These are phyloP conservation scores for Entomobrya proxima DNA, from an alignment of 2,888 invertebrate species.

Conservation along the genomic window DNA sequence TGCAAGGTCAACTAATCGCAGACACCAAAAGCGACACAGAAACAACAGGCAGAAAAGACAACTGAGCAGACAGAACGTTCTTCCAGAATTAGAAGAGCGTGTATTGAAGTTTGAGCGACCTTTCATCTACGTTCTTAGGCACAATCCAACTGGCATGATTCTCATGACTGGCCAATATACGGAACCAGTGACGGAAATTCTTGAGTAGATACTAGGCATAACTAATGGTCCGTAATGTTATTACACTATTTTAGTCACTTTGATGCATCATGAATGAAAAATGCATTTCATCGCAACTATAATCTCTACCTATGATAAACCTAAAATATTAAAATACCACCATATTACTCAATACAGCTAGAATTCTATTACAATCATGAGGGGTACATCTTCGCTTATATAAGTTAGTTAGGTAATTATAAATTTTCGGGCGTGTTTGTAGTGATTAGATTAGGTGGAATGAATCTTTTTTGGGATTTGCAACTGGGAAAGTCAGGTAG, in stretches of 20 bases:
- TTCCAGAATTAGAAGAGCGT: constrained; percentile 81
- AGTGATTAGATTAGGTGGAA: not conserved
- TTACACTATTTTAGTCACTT: constrained; percentile 27
- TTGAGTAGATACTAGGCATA: constrained; percentile 34
- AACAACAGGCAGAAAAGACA: constrained; percentile 10
- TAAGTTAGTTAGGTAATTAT: not conserved
- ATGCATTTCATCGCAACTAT: constrained; percentile 5
- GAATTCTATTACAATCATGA: not conserved
- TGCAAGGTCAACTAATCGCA: constrained; percentile 77
- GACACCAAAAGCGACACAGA: constrained; percentile 27
- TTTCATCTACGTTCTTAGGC: constrained; percentile 91
- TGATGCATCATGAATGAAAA: not conserved
- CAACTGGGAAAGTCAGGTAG: not conserved
- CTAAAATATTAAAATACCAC: not conserved
- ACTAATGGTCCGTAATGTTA: not conserved
- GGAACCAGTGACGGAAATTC: constrained; percentile 72
- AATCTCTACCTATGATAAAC: not conserved
- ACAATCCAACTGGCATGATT: constrained; percentile 94
- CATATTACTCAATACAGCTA: not conserved
- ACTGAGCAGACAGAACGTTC: constrained; percentile 26
- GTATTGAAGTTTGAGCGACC: constrained; percentile 90
- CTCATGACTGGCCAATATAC: constrained; percentile 78
- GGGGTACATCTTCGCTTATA: constrained; percentile 1
- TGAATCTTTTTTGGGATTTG: constrained; percentile 8
- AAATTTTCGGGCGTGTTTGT: too few relatives aligned